Base-by-base conservation (phyloP, 2,113 vertebrate genomes). In the Vanacampus margaritifer region DNA sequence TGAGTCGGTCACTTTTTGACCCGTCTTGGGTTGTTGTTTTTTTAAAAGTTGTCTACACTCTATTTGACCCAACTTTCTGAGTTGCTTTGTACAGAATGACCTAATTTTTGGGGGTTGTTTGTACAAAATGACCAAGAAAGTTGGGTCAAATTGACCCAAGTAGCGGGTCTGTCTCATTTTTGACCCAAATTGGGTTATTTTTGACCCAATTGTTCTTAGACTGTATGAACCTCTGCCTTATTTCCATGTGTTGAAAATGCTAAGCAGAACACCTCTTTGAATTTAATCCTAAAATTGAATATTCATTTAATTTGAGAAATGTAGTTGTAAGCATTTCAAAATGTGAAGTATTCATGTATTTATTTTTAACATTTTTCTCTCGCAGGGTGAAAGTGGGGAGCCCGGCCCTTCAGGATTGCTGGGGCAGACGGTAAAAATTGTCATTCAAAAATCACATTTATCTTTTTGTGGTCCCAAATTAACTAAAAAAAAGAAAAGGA, bases 391-490 rank as follows among this genome's bases (percentile, higher is more conserved):
- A 65, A 70, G 59, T 23, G 91, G 91, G 35, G 67, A 54, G 35
- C 54, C 57, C 0, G 91, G 91, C 3, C 58, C 72, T 54, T 62
- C 69, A 51, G 91, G 91, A 66, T 65, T 63, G 50, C 43, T 57
- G 41, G 92, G 91, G 37, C 46, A 75, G 37, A 88, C 88, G 89
- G 92, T 91, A 75, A 69, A 21, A 21, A 16, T 6, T 5, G 14
- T 60, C n/a, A n/a, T 51, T n/a, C 48, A n/a, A 17, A 50, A 3
- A 13, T 41, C 39, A 3, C 39, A 11, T 9, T 12, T 12, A 10
- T 24, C n/a, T 11, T 10, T 53, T 45, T 53, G 9, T 23, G n/a
- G n/a, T 23, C 51, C 51, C 26, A 54, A 26, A 54, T 24, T 54
- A 32, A 32, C 28, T n/a, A n/a, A n/a, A n/a, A n/a, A n/a, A n/a